These are phyloP conservation scores for Hirtodrosophila histrioides DNA, from an alignment of 2,888 invertebrate species.

Conservation along the genomic window DNA sequence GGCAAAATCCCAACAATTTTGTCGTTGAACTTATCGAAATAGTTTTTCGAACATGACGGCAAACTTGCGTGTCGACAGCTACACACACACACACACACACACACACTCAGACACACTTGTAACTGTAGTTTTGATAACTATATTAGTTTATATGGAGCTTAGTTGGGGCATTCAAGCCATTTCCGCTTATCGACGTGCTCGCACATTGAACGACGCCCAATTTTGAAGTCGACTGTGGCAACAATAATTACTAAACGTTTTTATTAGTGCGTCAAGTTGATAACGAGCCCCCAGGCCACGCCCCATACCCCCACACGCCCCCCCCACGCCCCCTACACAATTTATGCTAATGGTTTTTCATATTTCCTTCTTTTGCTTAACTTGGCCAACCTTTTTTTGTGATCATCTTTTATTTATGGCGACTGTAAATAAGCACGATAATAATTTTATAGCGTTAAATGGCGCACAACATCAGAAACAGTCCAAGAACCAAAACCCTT, in stretches of 20 bases:
- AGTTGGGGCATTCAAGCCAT: not conserved
- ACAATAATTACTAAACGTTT: constrained; percentile 73
- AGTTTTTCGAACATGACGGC: constrained; percentile 66
- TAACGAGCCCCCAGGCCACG: constrained; percentile 46
- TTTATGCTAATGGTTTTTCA: constrained; percentile 66
- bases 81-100: constrained; percentile 19
- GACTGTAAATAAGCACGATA: constrained; percentile 63
- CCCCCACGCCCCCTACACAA: constrained; percentile 22
- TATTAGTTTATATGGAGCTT: constrained; percentile 48
- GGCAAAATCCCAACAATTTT: constrained; percentile 57
- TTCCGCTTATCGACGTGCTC: constrained; percentile 56
- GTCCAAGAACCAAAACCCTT: constrained; percentile 46
- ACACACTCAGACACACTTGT: too few species aligned
- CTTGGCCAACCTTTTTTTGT: constrained; percentile 24
- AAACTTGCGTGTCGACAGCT: constrained; percentile 66
- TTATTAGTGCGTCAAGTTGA: constrained; percentile 69
- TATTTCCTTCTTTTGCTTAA: constrained; percentile 5
- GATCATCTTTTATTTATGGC: constrained; percentile 46
- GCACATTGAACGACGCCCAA: constrained; percentile 46
- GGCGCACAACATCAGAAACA: constrained; percentile 51
- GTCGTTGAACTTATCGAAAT: constrained; percentile 76
- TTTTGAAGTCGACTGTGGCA: constrained; percentile 39
- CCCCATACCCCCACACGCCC: too few species aligned
- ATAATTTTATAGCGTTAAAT: constrained; percentile 80
- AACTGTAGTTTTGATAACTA: constrained; percentile 64